A percentile compares a stretch with the other conserved stretches of the same genome.
phyloP scores from a whole-genome alignment of 2,888 invertebrate species.

The Caenorhabditis doughertyi region DNA sequence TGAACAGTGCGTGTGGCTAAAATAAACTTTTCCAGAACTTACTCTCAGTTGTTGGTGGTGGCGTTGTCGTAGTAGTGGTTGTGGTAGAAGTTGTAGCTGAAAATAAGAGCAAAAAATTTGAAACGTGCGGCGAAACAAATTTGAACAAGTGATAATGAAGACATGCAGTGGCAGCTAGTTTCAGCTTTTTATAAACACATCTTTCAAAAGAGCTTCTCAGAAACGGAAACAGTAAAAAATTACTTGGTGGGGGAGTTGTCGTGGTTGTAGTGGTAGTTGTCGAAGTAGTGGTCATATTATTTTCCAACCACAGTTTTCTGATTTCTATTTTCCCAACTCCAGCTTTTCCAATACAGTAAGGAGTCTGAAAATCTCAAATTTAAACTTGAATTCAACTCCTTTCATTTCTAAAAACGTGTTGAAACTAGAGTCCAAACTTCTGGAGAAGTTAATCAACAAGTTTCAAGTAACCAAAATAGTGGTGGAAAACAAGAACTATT shows the following conservation, averaged over 20 bases:
- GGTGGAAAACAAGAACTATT: conserved; percentile 17
- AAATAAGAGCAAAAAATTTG: background rate
- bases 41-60: conserved; percentile 60
- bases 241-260: conserved; percentile 64
- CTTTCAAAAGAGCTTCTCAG: no score
- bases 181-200: no score
- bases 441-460: conserved; percentile 11
- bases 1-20: conserved; percentile 11
- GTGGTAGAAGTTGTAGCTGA: conserved; percentile 48
- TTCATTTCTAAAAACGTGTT: conserved; percentile 17
- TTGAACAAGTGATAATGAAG: no score
- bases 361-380: conserved; percentile 64
- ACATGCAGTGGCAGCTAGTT: no score
- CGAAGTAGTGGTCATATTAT: conserved; percentile 63
- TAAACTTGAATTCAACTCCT: background rate
- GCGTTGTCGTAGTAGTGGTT: conserved; percentile 64
- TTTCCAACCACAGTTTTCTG: conserved; percentile 72
- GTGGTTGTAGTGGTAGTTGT: conserved; percentile 66
- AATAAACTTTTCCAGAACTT: conserved; percentile 24
- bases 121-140: conserved; percentile 14
- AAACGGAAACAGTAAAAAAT: no score
- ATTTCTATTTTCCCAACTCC: conserved; percentile 67
- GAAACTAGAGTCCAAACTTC: conserved; percentile 34
- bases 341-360: conserved; percentile 73
- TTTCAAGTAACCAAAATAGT: conserved; percentile 42